A percentile compares a stretch with the other conserved stretches of the same genome.
Conservation (phyloP, 2,113 vertebrate genomes). For the Passer domesticus region DNA sequence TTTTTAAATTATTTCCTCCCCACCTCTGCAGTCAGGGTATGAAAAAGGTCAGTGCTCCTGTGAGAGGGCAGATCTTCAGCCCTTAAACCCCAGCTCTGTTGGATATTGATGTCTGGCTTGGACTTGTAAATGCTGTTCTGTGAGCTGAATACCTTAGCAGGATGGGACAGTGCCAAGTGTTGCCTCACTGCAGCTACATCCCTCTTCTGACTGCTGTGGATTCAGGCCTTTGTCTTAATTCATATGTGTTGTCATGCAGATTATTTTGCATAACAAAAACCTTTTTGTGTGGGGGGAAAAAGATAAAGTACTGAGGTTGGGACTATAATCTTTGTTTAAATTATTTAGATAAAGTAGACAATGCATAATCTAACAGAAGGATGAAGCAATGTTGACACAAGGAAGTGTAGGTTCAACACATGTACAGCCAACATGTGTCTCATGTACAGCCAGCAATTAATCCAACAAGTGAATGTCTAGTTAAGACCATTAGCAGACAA, state of each 20-base stretch:
- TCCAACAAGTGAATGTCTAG: not conserved
- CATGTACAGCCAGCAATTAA: not conserved
- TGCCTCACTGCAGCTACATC: not conserved
- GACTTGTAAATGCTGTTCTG: not conserved
- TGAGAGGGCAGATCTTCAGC: not conserved
- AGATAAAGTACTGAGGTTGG: not conserved
- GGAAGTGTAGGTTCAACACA: not conserved
- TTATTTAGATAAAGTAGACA: not conserved
- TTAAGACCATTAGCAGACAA: not conserved
- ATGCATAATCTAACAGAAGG: not conserved
- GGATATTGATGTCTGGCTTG: not conserved
- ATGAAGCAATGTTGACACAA: not conserved
- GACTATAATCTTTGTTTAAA: not conserved
- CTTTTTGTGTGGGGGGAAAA: not conserved
- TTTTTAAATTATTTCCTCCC: not conserved
- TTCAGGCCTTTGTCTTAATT: not conserved
- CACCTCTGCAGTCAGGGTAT: not conserved
- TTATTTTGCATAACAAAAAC: not conserved
- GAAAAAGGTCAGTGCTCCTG: not conserved
- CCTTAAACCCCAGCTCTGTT: not conserved
- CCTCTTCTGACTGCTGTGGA: not conserved
- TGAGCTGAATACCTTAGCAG: not conserved
- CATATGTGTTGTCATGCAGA: not conserved
- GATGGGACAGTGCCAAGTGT: not conserved
- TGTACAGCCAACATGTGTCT: not conserved